These are phyloP conservation scores for Oreotragus oreotragus DNA, from an alignment of 2,113 vertebrate genomes.

Conservation along the genomic window DNA sequence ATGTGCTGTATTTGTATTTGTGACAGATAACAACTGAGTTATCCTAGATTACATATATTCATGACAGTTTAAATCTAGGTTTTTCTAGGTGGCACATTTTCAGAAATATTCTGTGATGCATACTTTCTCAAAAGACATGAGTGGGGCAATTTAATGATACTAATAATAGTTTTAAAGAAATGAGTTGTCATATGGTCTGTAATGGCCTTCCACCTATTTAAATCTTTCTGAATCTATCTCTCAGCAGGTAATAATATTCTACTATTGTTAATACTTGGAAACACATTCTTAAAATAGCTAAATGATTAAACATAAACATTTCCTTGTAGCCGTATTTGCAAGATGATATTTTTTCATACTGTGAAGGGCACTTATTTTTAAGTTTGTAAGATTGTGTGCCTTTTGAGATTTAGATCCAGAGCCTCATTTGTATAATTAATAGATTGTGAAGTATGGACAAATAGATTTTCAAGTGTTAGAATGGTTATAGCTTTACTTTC, in stretches of 20 bases:
- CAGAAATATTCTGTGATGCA: not conserved
- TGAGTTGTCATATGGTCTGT: not conserved
- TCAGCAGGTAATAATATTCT: not conserved
- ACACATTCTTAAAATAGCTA: not conserved
- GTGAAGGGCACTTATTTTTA: not conserved
- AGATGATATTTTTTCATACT: not conserved
- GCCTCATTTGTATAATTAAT: not conserved
- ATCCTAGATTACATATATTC: not conserved
- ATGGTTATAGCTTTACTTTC: not conserved
- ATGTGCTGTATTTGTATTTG: not conserved
- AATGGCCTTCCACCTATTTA: not conserved
- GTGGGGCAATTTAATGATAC: not conserved
- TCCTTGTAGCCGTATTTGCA: not conserved
- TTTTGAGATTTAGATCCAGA: not conserved
- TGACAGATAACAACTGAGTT: not conserved
- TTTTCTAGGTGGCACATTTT: not conserved
- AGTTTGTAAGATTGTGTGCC: not conserved
- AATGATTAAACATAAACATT: not conserved
- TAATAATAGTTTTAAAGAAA: not conserved
- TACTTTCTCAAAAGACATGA: not conserved
- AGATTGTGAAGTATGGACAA: not conserved
- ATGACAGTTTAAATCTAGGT: not conserved
- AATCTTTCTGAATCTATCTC: not conserved
- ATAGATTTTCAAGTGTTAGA: not conserved
- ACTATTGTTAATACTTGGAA: not conserved